Percentiles rank a stretch among this genome's conserved stretches.
Evolutionary conservation across 2,113 vertebrate species (phyloP).

Genomic region (Nannobrachium achirus): DNA sequence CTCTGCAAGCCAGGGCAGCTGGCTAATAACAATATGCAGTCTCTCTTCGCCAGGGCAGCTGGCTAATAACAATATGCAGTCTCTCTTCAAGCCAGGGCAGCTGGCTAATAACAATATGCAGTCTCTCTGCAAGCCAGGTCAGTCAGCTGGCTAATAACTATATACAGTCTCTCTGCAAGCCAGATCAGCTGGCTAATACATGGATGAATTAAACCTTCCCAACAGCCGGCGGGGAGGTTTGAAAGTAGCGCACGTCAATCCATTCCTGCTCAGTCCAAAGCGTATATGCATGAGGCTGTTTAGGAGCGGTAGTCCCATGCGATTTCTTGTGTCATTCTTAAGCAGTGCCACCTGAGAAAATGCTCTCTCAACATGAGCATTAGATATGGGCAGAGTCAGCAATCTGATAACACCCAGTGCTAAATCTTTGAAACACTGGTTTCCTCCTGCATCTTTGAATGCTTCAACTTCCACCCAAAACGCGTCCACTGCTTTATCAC

Average conservation of each 20-base stretch:
- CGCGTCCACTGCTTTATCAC: constrained; percentile 8
- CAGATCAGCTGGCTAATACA: too few relatives aligned
- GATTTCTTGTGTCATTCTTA: constrained; percentile 28
- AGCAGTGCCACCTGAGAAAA: constrained; percentile 21
- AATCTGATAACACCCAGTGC: background rate
- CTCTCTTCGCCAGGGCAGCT: too few relatives aligned
- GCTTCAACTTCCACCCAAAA: constrained; percentile 20
- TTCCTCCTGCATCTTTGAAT: constrained; percentile 19
- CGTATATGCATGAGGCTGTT: constrained; percentile 21
- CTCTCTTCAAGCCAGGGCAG: too few relatives aligned
- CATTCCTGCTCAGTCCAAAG: constrained; percentile 18
- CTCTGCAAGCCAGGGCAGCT: too few relatives aligned
- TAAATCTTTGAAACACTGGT: constrained; percentile 5
- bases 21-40: too few relatives aligned
- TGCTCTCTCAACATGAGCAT: constrained; percentile 26
- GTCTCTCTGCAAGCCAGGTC: too few relatives aligned
- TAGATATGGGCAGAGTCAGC: constrained; percentile 13
- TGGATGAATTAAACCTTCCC: constrained; percentile 22
- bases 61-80: too few relatives aligned
- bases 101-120: too few relatives aligned
- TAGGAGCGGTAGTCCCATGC: constrained; percentile 17
- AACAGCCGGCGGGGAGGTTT: constrained; percentile 25
- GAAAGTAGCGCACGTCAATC: constrained; percentile 25
- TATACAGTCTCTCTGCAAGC: too few relatives aligned
- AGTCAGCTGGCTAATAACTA: too few relatives aligned